Evolutionary conservation across 2,797 vertebrate species (phyloP), one percentile per base, ranked within the genome.

Genomic region (Poeciliopsis infans): DNA sequence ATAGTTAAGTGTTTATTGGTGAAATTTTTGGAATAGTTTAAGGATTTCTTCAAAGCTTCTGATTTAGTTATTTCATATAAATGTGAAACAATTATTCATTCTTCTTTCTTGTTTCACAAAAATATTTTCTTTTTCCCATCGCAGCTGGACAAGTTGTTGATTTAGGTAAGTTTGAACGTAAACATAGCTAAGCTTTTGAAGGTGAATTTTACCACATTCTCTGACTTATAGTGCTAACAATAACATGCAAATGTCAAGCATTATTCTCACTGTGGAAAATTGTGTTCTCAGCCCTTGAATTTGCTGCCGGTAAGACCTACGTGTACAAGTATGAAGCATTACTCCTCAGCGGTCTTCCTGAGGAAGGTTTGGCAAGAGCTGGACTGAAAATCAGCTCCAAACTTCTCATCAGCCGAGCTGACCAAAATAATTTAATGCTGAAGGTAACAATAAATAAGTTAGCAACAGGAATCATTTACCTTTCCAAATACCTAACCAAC

Each of bases 311-410:
- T 77, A 95, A 94, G 75, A 96, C 93, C 7, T 95, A 92, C 25
- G 85, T 93, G 39, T 96, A 96, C 89, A 95, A 95, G 47, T 96
- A 96, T 92, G 95, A 96, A 74, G 92, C 92, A 39, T 18, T 83
- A n/a, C 83, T 96, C 47, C 75, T 95, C 66, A 86, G 91, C 0
- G 94, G 95, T 76, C 86, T 97, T 78, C 93, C 94, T 55, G 95
- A 96, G 76, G 82, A 93, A 76, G 95, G 92, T 85, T 85, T 96
- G 85, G 92, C 94, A 76, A 97, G 92, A 92, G 88, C 95, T 75
- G 96, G 96, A 73, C 77, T 97, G 33, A 96, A 96, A 94, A 82
- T 97, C 85, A 95, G 55, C 84, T 94, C 95, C 93, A 96, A 95
- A 92, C 92, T 96, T 86, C 84, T 96, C 80, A 96, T 97, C 84